These are phyloP conservation scores for Octodonta nipae DNA, from an alignment of 2,888 invertebrate species.

Conservation along the genomic window DNA sequence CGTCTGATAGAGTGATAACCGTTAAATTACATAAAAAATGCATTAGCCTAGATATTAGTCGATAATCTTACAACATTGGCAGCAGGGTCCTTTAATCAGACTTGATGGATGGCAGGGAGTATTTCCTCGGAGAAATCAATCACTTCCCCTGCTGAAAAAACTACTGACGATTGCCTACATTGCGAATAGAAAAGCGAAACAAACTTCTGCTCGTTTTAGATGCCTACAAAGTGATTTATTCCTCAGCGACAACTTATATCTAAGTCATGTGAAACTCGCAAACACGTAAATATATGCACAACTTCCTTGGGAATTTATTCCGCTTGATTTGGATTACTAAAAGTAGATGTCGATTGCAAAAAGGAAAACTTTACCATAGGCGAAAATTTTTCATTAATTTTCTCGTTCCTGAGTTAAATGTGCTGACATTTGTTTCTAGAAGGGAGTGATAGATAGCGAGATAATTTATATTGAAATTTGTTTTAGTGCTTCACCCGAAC, in stretches of 20 bases:
- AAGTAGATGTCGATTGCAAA: too few relatives aligned
- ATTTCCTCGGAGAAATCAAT: constrained; percentile 33
- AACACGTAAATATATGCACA: constrained; percentile 12
- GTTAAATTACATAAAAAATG: constrained; percentile 27
- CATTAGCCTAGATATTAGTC: constrained; percentile 31
- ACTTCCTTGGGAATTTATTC: constrained; percentile 10
- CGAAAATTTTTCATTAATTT: too few relatives aligned
- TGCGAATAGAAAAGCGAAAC: constrained; percentile 19
- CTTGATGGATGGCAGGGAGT: constrained; percentile 31
- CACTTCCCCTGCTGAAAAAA: constrained; percentile 31
- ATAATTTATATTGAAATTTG: too few relatives aligned
- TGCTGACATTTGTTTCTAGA: too few relatives aligned
- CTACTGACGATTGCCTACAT: constrained; percentile 28
- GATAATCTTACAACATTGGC: constrained; percentile 29
- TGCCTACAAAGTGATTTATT: constrained; percentile 15
- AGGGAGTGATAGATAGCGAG: too few relatives aligned
- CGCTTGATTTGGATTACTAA: too few relatives aligned
- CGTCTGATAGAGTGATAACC: neutral
- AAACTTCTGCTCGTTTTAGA: constrained; percentile 16
- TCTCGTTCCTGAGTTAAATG: too few relatives aligned
- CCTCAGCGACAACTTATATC: constrained; percentile 13
- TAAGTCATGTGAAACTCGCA: constrained; percentile 9
- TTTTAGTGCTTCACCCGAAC: too few relatives aligned
- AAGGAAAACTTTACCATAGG: too few relatives aligned
- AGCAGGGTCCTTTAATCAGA: constrained; percentile 31